A percentile compares a stretch with the other conserved stretches of the same genome.
phyloP scores from a whole-genome alignment of 1,140 invertebrate species.

The Anastrepha ludens region DNA sequence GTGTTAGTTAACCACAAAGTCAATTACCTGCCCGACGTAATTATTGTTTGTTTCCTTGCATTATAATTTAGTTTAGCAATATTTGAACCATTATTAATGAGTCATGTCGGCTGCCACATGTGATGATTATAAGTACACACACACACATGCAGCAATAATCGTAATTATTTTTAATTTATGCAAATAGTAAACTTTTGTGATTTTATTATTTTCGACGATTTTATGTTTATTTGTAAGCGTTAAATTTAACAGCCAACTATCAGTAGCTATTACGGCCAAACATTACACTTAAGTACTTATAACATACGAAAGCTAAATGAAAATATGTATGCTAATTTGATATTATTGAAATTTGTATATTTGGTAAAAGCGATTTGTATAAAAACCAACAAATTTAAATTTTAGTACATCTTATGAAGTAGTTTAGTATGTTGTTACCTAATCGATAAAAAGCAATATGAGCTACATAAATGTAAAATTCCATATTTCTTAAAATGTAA shows the following conservation, averaged over 20 bases:
- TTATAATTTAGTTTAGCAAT: background rate
- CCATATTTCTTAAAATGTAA: conserved; percentile 50
- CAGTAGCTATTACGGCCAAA: conserved; percentile 1
- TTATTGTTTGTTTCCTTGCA: conserved; percentile 21
- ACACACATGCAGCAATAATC: background rate
- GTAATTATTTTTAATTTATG: background rate
- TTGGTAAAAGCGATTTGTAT: conserved; percentile 38
- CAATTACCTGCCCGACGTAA: conserved; percentile 45
- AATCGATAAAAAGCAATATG: conserved; percentile 48
- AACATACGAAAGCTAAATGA: background rate
- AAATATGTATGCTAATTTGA: conserved; percentile 36
- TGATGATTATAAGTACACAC: background rate
- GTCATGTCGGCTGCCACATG: background rate
- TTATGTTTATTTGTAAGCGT: background rate
- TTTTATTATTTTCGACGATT: background rate
- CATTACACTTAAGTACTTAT: conserved; percentile 48
- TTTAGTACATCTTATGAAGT: conserved; percentile 42
- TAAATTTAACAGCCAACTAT: conserved; percentile 21
- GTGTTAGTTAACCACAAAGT: conserved; percentile 36
- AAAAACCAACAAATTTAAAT: conserved; percentile 4
- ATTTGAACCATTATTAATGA: too few species aligned
- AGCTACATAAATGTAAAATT: conserved; percentile 40
- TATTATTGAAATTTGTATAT: conserved; percentile 44
- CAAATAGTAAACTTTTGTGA: background rate
- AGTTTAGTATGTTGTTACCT: conserved; percentile 36